Percentiles rank a stretch among this genome's conserved stretches.
These are phyloP conservation scores for Sebastolobus altivelis DNA, from an alignment of 2,797 vertebrate species.

Conservation along the genomic window DNA sequence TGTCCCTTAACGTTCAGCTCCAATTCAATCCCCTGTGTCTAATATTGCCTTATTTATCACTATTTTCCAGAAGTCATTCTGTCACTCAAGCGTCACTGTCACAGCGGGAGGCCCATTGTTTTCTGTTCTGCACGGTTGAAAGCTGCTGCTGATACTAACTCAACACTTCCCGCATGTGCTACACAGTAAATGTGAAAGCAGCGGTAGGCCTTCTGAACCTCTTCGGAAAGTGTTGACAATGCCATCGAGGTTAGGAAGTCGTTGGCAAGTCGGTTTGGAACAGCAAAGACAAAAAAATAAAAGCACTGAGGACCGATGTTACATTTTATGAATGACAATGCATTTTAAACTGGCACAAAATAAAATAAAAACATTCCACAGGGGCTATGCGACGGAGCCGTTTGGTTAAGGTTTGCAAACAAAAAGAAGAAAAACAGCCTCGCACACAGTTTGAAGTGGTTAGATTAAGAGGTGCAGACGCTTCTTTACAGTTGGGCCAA, in stretches of 20 bases:
- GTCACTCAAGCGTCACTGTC: slow-evolving; percentile 61
- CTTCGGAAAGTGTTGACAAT: slow-evolving; percentile 29
- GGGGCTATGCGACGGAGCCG: background rate
- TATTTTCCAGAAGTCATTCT: slow-evolving; percentile 59
- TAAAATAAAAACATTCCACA: background rate
- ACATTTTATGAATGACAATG: background rate
- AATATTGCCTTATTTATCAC: slow-evolving; percentile 60
- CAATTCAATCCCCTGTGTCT: slow-evolving; percentile 29
- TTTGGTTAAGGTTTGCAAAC: background rate
- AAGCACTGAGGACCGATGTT: background rate
- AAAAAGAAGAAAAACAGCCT: background rate
- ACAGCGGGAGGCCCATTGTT: slow-evolving; percentile 54
- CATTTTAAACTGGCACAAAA: background rate
- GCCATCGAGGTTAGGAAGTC: slow-evolving; percentile 26
- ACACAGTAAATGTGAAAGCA: slow-evolving; percentile 50
- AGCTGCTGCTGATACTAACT: slow-evolving; percentile 53
- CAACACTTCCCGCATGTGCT: slow-evolving; percentile 44
- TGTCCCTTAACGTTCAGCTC: slow-evolving; percentile 33
- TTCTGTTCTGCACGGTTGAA: slow-evolving; percentile 64
- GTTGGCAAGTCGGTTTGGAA: slow-evolving; percentile 25
- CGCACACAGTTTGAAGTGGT: background rate
- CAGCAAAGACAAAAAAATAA: slow-evolving; percentile 14
- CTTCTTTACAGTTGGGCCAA: background rate
- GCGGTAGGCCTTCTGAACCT: slow-evolving; percentile 27
- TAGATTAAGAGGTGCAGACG: background rate